Evolutionary conservation across 1,140 invertebrate species (phyloP).

Genomic region (Cephus cinctus): DNA sequence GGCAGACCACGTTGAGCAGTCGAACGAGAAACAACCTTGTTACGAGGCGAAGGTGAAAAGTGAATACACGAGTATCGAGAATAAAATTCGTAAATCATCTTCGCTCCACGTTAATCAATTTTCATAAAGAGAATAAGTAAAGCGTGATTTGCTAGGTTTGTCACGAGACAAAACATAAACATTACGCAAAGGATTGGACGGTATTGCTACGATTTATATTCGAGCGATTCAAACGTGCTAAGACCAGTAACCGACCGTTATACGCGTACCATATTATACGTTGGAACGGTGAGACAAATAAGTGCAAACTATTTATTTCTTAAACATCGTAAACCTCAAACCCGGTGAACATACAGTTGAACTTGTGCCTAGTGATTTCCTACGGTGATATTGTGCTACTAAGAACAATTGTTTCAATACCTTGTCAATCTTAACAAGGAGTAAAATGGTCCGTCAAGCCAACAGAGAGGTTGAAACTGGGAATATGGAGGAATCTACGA

Average conservation of each 20-base stretch:
- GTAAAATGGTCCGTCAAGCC: constrained; percentile 33
- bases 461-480: constrained; percentile 31
- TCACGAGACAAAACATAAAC: no score
- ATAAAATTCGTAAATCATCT: no score
- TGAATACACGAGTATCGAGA: no score
- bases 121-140: no score
- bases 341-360: background rate
- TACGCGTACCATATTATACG: background rate
- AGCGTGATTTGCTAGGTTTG: no score
- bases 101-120: no score
- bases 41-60: no score
- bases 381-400: no score
- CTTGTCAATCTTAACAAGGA: no score
- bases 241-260: background rate
- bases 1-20: constrained; percentile 43
- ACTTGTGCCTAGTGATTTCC: no score
- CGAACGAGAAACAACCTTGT: constrained; percentile 21
- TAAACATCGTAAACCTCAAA: background rate
- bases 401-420: no score
- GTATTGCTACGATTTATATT: background rate
- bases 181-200: no score
- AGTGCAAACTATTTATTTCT: background rate
- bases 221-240: background rate
- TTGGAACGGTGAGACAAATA: background rate
- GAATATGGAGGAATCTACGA: constrained; percentile 32